Evolutionary conservation across 2,888 invertebrate genomes (phyloP).

Genomic region (Ashinkailepas kermadecensis): DNA sequence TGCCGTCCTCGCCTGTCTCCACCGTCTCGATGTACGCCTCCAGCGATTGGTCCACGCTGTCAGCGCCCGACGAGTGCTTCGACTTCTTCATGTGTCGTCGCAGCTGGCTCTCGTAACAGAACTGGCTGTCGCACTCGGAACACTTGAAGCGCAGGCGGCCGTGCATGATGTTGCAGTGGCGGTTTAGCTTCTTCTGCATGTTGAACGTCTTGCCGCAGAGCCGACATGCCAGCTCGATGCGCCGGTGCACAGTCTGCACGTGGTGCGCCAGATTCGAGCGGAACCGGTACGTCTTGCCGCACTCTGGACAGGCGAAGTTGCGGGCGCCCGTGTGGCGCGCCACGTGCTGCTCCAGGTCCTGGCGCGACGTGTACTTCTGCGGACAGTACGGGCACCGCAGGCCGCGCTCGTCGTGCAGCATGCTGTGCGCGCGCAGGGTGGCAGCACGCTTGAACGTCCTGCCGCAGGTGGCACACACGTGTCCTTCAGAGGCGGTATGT

Average conservation of each 20-base stretch:
- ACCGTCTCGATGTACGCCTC: slow-evolving; percentile 18
- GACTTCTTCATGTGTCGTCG: slow-evolving; percentile 6
- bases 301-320: slow-evolving; percentile 14
- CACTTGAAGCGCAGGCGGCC: slow-evolving; percentile 6
- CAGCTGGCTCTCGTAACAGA: slow-evolving; percentile 2
- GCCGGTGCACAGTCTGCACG: slow-evolving; percentile 8
- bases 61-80: neutral
- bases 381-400: slow-evolving; percentile 11
- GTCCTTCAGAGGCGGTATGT: neutral
- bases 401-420: slow-evolving; percentile 16
- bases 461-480: slow-evolving; percentile 1
- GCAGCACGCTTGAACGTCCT: neutral
- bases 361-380: slow-evolving; percentile 15
- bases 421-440: slow-evolving; percentile 1
- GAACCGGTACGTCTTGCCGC: slow-evolving; percentile 17
- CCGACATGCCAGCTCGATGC: neutral
- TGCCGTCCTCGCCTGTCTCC: slow-evolving; percentile 12
- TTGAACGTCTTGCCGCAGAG: slow-evolving; percentile 13
- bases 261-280: slow-evolving; percentile 14
- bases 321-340: slow-evolving; percentile 10
- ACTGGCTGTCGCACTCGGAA: neutral
- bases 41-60: neutral
- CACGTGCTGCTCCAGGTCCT: slow-evolving; percentile 20
- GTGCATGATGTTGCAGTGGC: neutral
- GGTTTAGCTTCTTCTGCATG: neutral